Evolutionary conservation across 2,888 invertebrate species (phyloP), one percentile per base, ranked within the genome.

Genomic region (Lithophane ornitopus): DNA sequence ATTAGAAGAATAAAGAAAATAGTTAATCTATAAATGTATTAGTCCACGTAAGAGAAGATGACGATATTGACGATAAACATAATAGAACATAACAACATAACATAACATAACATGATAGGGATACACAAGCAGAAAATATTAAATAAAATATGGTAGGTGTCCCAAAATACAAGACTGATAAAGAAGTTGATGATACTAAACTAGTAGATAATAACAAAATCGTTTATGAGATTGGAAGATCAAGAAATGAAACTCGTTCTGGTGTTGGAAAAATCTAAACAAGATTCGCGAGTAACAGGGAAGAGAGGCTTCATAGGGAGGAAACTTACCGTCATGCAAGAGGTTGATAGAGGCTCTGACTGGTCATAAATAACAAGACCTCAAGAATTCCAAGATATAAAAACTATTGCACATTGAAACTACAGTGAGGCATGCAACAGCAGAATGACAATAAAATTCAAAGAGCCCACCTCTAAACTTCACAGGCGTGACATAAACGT

Each of bases 401-500:
- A 72, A 41, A 41, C 22, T 0, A 39, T 70, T 39, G 3, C 28
- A 41, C 26, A 14, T 54, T 26, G 11, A 58, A 26, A 56, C 74
- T 39, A n/a, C 41, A 79, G 12, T 34, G 16, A 34, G 0, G 16
- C 46, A n/a, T n/a, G 52, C 3, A 26, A 3, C 11, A 63, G 26
- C n/a, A 62, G 26, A 77, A 62, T 34, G n/a, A 74, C 16, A 62
- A 63, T 63, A 56, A 63, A 74, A 62, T 56, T 41, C 7, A 49
- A 71, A 61, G 8, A 39, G 34, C 52, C 39, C 41, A 62, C 16
- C 46, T 68, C 46, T 19, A 54, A 3, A 41, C 54, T 9, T 41
- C 59, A 83, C n/a, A 41, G 68, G 44, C 84, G 34, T 84, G 61
- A 74, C 62, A 81, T 80, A 74, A 59, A 67, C 58, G 67, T 65